These are phyloP conservation scores for Hydractinia symbiolongicarpus DNA, from an alignment of 30 jellyfish, hydroid and myxozoan species.

Conservation along the genomic window DNA sequence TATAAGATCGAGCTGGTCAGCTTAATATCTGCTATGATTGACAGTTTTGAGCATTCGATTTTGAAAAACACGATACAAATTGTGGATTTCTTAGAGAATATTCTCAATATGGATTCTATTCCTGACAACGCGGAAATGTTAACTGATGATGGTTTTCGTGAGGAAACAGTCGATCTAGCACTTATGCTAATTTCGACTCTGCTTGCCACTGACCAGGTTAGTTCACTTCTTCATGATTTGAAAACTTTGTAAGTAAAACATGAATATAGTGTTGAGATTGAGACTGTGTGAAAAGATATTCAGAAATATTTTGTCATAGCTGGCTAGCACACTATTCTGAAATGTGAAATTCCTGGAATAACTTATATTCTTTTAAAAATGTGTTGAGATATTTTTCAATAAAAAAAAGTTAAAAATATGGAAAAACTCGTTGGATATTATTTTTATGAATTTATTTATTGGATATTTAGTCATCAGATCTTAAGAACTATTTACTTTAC, in stretches of 20 bases:
- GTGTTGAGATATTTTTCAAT: too few species aligned
- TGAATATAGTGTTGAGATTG: not conserved
- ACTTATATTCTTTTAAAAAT: too few species aligned
- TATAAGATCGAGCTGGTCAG: slow-evolving; percentile 46
- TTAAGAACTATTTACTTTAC: too few species aligned
- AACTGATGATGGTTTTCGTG: slow-evolving; percentile 3
- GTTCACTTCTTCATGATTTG: not conserved
- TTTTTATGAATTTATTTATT: too few species aligned
- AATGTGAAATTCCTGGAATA: too few species aligned
- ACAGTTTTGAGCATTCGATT: slow-evolving; percentile 45
- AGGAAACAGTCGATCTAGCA: slow-evolving; percentile 39
- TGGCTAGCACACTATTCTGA: too few species aligned
- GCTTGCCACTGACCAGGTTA: slow-evolving; percentile 14
- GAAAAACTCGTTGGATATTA: too few species aligned
- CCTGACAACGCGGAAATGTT: slow-evolving; percentile 1
- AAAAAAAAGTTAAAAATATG: too few species aligned
- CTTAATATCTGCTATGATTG: slow-evolving; percentile 67
- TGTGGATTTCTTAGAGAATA: slow-evolving; percentile 33
- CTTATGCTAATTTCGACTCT: slow-evolving; percentile 38
- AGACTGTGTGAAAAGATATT: too few species aligned
- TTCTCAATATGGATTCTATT: not conserved
- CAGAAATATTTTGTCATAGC: too few species aligned
- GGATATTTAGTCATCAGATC: too few species aligned
- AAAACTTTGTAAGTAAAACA: not conserved
- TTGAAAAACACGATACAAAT: slow-evolving; percentile 43